Base-by-base conservation (phyloP, 2,113 vertebrate species). In the Corythoichthys haematopterus region DNA sequence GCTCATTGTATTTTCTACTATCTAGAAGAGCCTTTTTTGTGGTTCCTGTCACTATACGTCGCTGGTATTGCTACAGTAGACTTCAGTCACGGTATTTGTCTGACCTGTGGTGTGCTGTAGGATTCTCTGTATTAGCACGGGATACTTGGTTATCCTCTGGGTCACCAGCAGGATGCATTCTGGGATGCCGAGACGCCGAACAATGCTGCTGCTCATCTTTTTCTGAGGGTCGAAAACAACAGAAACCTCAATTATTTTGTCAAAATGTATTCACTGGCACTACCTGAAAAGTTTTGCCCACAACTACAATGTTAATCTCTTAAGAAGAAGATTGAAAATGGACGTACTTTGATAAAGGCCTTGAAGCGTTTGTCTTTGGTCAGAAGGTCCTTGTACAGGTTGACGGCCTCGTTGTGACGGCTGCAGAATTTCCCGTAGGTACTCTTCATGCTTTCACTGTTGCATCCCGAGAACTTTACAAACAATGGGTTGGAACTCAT, bases 111-210 rank as follows among this genome's bases (percentile, higher is more conserved):
- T 98, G 88, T 95, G 94, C 69, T 95, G 94, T 43, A 98, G 80
- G 79, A 99, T 93, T 76, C 95, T 93, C 67, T 98, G 96, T 65
- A 99, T 88, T 68, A 99, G 81, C 55, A 98, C 95, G 0, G 97
- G 97, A 79, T 99, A 98, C 83, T 99, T 98, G 28, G 97, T 99
- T 85, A 98, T 97, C 77, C 97, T 92, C 87, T 99, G 97, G 3
- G 97, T 99, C 55, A 98, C 97, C 47, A 98, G 86, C 79, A 98
- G 80, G 70, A 98, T 97, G 87, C 97, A 99, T 79, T 99, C 97
- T 13, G 96, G 95, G 81, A 99, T 94, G 28, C 97, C 93, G 20
- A 99, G 91, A 5, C 97, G 89, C 46, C 96, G 91, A 59, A 99
- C 97, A 2, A 98, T 80, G 1, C 94, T 90, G 71, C 94, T 95